phyloP scores from a whole-genome alignment of 2,113 vertebrate genomes.

The Nannobrachium achirus region DNA sequence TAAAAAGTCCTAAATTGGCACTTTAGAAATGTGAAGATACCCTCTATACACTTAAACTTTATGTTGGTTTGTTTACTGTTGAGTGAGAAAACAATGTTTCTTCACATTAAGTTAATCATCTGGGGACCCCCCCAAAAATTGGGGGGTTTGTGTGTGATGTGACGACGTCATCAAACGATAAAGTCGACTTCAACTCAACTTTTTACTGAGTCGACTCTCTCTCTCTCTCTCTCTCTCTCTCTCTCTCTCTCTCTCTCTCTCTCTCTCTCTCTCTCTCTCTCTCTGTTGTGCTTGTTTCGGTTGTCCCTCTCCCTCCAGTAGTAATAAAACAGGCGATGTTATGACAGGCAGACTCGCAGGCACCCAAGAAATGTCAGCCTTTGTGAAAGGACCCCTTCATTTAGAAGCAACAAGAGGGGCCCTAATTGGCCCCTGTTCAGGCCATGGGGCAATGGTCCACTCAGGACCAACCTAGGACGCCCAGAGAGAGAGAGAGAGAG shows the following conservation, averaged over 20 bases:
- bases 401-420: constrained; percentile 68
- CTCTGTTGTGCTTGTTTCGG: constrained; percentile 14
- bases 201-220: no score
- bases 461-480: constrained; percentile 47
- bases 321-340: constrained; percentile 43
- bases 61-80: no score
- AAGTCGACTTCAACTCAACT: no score
- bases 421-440: constrained; percentile 81
- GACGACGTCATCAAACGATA: no score
- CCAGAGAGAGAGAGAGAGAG: constrained; percentile 9
- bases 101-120: no score
- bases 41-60: no score
- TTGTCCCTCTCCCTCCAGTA: constrained; percentile 44
- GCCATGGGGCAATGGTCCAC: constrained; percentile 68
- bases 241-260: constrained; percentile 1
- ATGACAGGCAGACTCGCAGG: constrained; percentile 82
- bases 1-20: no score
- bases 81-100: no score
- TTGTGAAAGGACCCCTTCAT: constrained; percentile 83
- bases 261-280: neutral
- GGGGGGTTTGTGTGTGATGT: no score
- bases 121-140: no score
- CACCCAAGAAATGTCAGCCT: constrained; percentile 85
- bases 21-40: no score
- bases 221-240: constrained; percentile 1